phyloP scores from a whole-genome alignment of 2,113 vertebrate species.

The Copsychus sechellarum region DNA sequence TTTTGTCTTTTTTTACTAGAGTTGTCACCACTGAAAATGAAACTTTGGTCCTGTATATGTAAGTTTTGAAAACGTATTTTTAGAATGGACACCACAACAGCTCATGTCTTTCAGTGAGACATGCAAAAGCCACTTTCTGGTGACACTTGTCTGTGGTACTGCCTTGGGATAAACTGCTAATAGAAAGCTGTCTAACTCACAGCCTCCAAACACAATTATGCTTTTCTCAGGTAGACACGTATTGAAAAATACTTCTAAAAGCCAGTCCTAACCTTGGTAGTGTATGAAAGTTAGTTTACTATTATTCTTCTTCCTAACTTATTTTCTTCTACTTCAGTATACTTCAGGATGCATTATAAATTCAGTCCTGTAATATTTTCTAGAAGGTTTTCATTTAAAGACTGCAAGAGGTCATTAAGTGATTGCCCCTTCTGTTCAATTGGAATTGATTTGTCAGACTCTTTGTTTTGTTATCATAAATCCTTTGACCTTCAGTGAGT shows the following conservation, averaged over 20 bases:
- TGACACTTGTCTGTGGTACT: slow-evolving; percentile 1
- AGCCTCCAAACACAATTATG: background rate
- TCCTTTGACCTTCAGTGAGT: background rate
- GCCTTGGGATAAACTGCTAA: slow-evolving; percentile 1
- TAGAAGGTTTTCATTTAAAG: background rate
- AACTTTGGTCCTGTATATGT: background rate
- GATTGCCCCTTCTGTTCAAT: background rate
- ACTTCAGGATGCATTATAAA: background rate
- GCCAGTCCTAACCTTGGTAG: background rate
- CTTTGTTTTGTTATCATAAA: background rate
- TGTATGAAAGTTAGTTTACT: background rate
- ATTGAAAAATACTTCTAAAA: slow-evolving; percentile 11
- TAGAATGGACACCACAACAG: background rate
- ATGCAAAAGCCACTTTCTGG: background rate
- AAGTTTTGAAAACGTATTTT: background rate
- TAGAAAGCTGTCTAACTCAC: background rate
- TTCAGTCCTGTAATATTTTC: background rate
- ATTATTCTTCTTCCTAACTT: background rate
- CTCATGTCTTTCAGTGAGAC: background rate
- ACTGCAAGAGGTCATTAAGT: background rate
- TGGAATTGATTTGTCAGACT: background rate
- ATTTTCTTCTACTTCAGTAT: background rate
- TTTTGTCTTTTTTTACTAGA: background rate
- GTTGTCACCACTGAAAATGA: background rate
- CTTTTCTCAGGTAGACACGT: background rate